Base-by-base conservation (phyloP, 2,797 vertebrate genomes). In the Amniataba percoides region DNA sequence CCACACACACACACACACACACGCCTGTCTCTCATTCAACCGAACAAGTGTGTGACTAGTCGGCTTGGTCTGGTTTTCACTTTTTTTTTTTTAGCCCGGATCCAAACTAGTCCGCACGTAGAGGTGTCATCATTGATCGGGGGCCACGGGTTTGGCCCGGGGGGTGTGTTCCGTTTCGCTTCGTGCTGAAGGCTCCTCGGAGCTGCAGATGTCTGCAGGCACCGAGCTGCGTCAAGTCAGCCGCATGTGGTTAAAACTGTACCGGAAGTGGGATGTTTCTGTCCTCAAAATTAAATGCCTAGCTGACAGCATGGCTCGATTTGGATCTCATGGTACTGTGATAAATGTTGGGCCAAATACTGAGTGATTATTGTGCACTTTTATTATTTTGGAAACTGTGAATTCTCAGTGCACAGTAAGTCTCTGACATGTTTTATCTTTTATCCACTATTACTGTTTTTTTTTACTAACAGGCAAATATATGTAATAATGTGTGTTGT, bases 221-320 rank as follows among this genome's bases (percentile, higher is more conserved):
- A 60, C 62, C 80, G 70, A 70, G 42, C 5, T 45, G 34, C 27
- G 18, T 82, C 80, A 87, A 84, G 60, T 21, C 15, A 31, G 36
- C 12, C 19, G 56, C 0, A 23, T 14, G n/a, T 1, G 53, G 51
- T 7, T 0, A 10, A 1, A 59, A 2, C n/a, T 0, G n/a, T 4
- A 72, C 71, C 75, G 86, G 89, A 91, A 80, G n/a, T 74, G 14
- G 5, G 19, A 19, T 5, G 1, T 31, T 14, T 10, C 1, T 0
- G 1, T 3, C 15, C 75, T 88, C 68, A 74, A 71, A 80, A n/a
- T 80, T 42, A 55, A 66, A 74, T 5, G 0, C 0, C 25, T 39
- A 48, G 9, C 9, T 15, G 7, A n/a, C 5, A 0, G 0, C 5
- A 7, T 19, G 13, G 31, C 19, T 11, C 18, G 16, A 7, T 36